These are phyloP conservation scores for Caenorhabditis angaria DNA, from an alignment of 2,888 invertebrate species.

Conservation along the genomic window DNA sequence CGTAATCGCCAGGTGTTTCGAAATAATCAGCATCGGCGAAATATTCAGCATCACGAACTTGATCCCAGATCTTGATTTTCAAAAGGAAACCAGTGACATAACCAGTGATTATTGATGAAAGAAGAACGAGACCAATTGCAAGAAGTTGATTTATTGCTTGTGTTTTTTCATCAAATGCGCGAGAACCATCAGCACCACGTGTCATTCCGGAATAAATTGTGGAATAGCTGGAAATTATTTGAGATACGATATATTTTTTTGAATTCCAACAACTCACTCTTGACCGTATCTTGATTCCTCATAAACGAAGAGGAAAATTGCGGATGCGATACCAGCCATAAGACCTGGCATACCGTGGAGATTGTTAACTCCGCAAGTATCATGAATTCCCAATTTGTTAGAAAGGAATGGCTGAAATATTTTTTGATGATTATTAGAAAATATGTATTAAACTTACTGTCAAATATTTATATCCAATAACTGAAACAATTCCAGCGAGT, in stretches of 20 bases:
- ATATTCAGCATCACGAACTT: constrained; percentile 60
- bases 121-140: constrained; percentile 81
- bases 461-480: constrained; percentile 62
- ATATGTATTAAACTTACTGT: constrained; percentile 45
- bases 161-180: constrained; percentile 77
- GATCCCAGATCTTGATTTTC: constrained; percentile 58
- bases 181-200: constrained; percentile 27
- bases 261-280: constrained; percentile 32
- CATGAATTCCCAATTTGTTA: constrained; percentile 78
- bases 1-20: constrained; percentile 67
- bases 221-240: constrained; percentile 35
- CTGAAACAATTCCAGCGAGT: constrained; percentile 69
- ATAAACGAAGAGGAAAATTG: constrained; percentile 48
- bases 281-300: constrained; percentile 46
- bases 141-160: constrained; percentile 85
- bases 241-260: background rate
- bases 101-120: constrained; percentile 80
- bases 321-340: constrained; percentile 54
- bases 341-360: constrained; percentile 67
- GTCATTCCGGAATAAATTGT: constrained; percentile 56
- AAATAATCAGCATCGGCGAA: constrained; percentile 68
- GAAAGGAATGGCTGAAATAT: constrained; percentile 80
- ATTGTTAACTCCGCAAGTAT: constrained; percentile 67
- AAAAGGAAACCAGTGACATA: constrained; percentile 77
- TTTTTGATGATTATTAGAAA: constrained; percentile 7